phyloP scores from a whole-genome alignment of 1,140 invertebrate species.

The Calycopis cecrops region DNA sequence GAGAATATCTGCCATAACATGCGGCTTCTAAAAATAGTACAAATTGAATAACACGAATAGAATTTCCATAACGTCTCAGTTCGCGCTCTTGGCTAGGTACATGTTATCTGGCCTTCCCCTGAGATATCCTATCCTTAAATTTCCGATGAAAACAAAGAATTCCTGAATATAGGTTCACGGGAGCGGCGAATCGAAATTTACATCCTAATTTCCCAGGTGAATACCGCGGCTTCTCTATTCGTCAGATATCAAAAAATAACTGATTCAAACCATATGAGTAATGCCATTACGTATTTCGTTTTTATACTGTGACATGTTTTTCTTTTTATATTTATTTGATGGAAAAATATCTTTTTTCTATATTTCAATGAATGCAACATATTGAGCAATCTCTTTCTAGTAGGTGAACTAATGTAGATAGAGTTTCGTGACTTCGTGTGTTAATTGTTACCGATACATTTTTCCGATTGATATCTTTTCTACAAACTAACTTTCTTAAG shows the following conservation, averaged over 20 bases:
- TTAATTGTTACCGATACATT: too few relatives aligned
- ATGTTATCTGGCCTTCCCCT: conserved; percentile 27
- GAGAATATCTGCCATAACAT: conserved; percentile 13
- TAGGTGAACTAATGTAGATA: too few relatives aligned
- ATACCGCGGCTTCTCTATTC: conserved; percentile 48
- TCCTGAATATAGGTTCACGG: conserved; percentile 55
- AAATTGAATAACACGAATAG: conserved; percentile 18
- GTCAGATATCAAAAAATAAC: conserved; percentile 47
- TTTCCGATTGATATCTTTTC: too few relatives aligned
- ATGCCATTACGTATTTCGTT: background rate
- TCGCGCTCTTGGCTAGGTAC: conserved; percentile 21
- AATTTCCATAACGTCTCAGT: conserved; percentile 14
- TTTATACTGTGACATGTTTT: too few relatives aligned
- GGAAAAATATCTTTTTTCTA: too few relatives aligned
- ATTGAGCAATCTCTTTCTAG: too few relatives aligned
- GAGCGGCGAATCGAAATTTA: conserved; percentile 64
- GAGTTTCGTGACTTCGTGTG: too few relatives aligned
- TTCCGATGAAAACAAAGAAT: conserved; percentile 69
- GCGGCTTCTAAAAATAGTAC: conserved; percentile 15
- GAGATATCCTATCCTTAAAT: conserved; percentile 61
- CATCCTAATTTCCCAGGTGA: conserved; percentile 69
- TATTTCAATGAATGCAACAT: too few relatives aligned
- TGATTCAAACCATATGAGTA: conserved; percentile 11
- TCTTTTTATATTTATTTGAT: background rate
- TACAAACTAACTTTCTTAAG: too few relatives aligned